Percentiles rank a stretch among this genome's conserved stretches.
These are phyloP conservation scores for Eugnorisma glareosa DNA, from an alignment of 2,888 invertebrate species.

Conservation along the genomic window DNA sequence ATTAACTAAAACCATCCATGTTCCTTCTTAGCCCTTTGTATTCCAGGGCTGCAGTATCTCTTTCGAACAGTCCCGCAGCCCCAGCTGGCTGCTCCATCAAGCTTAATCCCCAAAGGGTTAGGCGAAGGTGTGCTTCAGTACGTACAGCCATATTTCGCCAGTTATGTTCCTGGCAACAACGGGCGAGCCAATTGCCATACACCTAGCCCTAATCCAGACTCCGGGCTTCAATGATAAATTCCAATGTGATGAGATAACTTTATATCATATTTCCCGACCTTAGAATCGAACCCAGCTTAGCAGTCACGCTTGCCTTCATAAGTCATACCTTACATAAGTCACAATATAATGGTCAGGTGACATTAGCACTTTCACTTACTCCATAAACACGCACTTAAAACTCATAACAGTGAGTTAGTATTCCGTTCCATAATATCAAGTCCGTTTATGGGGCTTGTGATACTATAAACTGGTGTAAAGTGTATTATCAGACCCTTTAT, in stretches of 20 bases:
- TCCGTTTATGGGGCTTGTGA: constrained; percentile 45
- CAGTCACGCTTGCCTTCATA: background rate
- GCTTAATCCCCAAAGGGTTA: background rate
- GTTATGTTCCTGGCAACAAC: background rate
- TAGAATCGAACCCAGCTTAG: background rate
- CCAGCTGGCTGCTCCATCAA: no score
- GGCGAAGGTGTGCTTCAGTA: background rate
- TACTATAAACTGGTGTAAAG: constrained; percentile 17
- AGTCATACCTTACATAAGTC: constrained; percentile 14
- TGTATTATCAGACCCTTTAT: constrained; percentile 15
- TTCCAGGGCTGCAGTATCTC: no score
- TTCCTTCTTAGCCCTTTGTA: no score
- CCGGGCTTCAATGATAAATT: background rate
- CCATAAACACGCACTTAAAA: constrained; percentile 54
- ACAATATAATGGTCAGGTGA: constrained; percentile 39
- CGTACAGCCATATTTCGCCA: background rate
- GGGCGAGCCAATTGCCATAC: background rate
- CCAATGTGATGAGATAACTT: background rate
- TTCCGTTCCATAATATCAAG: constrained; percentile 28
- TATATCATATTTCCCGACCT: background rate
- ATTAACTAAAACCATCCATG: no score
- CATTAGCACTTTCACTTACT: constrained; percentile 61
- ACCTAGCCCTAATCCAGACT: background rate
- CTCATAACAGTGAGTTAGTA: constrained; percentile 49
- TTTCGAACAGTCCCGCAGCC: no score